phyloP scores from a whole-genome alignment of 1,140 invertebrate species.

The Pteromalus puparum region DNA sequence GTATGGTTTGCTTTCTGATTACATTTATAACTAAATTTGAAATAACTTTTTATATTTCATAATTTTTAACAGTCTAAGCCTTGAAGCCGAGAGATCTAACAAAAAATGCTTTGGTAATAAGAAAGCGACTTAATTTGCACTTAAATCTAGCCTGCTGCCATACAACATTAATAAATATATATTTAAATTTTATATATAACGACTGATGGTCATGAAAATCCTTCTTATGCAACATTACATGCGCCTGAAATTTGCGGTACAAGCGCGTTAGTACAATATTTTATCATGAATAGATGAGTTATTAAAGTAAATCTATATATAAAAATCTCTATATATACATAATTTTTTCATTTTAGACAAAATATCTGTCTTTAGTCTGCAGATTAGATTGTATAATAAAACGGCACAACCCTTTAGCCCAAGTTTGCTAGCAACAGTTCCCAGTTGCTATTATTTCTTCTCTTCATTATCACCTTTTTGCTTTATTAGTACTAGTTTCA shows the following conservation, averaged over 20 bases:
- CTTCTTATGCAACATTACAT: not conserved
- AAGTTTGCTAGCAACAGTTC: not conserved
- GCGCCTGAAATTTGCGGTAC: constrained; percentile 17
- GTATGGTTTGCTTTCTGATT: constrained; percentile 30
- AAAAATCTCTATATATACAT: constrained; percentile 47
- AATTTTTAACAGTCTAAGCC: constrained; percentile 39
- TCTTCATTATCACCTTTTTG: constrained; percentile 49
- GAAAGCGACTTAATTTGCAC: constrained; percentile 46
- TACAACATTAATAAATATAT: constrained; percentile 49
- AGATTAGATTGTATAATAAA: constrained; percentile 34
- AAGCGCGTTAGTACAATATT: constrained; percentile 30
- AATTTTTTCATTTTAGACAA: constrained; percentile 19
- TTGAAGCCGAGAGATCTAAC: constrained; percentile 45
- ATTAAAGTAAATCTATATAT: constrained; percentile 45
- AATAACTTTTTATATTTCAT: constrained; percentile 44
- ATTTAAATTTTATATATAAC: constrained; percentile 21
- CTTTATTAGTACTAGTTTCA: constrained; percentile 59
- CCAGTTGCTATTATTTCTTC: constrained; percentile 21
- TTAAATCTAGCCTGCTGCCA: constrained; percentile 48
- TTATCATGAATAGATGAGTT: constrained; percentile 38
- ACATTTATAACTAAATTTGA: constrained; percentile 38
- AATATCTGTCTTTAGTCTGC: constrained; percentile 12
- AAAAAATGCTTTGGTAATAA: constrained; percentile 51
- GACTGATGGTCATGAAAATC: no score
- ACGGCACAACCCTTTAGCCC: constrained; percentile 39